Evolutionary conservation across 2,888 invertebrate genomes (phyloP).

Genomic region (Drosophila atripex): DNA sequence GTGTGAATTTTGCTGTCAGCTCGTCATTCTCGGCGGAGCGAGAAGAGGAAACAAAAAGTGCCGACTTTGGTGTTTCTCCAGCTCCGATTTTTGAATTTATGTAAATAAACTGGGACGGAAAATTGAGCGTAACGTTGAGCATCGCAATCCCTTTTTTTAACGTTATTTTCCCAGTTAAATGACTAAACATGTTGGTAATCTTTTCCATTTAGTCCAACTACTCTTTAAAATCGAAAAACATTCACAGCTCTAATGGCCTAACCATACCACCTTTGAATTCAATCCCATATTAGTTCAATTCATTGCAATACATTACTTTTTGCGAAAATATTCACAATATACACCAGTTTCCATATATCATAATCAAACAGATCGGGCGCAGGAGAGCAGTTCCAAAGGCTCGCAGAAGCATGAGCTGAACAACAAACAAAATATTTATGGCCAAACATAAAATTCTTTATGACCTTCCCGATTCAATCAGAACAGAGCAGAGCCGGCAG

Average conservation of each 20-base stretch:
- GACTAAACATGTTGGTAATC: not conserved
- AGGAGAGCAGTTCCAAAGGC: conserved; percentile 29
- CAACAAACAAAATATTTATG: conserved; percentile 69
- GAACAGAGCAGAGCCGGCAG: conserved; percentile 14
- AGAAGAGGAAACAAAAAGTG: conserved; percentile 46
- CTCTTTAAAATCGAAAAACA: too few relatives aligned
- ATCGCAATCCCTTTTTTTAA: not conserved
- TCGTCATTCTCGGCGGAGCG: conserved; percentile 58
- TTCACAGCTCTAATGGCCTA: too few relatives aligned
- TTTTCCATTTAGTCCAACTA: too few relatives aligned
- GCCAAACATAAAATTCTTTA: conserved; percentile 73
- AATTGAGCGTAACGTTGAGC: conserved; percentile 1
- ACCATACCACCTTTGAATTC: not conserved
- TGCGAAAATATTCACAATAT: conserved; percentile 14
- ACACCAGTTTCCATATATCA: conserved; percentile 28
- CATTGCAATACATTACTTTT: not conserved
- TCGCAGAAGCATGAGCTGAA: conserved; percentile 47
- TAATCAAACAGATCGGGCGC: conserved; percentile 34
- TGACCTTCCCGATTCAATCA: conserved; percentile 76
- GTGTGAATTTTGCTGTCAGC: conserved; percentile 77
- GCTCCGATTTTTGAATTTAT: conserved; percentile 15
- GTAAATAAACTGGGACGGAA: conserved; percentile 1
- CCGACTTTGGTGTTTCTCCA: conserved; percentile 44
- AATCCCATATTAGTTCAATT: conserved; percentile 9
- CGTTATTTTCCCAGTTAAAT: not conserved